Evolutionary conservation across 2,113 vertebrate species (phyloP), one percentile per base, ranked within the genome.

Genomic region (Dolichotis patagonum): DNA sequence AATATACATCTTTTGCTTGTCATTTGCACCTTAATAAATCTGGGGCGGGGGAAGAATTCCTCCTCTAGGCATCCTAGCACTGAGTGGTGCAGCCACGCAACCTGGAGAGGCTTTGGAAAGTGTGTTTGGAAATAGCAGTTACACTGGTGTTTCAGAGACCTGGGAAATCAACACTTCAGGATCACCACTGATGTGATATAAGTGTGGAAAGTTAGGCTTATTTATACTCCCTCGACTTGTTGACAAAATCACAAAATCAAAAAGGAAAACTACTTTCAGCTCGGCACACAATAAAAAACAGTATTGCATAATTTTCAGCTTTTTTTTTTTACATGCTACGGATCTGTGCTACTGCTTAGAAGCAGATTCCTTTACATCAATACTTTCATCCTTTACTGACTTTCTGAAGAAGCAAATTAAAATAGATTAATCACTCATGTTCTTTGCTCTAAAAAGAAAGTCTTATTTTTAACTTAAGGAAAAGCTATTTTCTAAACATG

Each of bases 381-480:
- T 93, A 73, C 2, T 96, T 90, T 95, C 28, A 91, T 82, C 6
- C 19, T 95, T 94, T 52, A 78, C 52, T 88, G 24, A 86, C 43
- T 85, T 94, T 81, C 84, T 91, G 28, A 82, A 69, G 81, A 87
- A 87, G 24, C 10, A 58, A 91, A 83, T 95, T 92, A 95, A 95
- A 93, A 78, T 85, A 90, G 83, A 60, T 78, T 81, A 52, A 91
- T 95, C 62, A 88, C 12, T 35, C 14, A 49, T 22, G 9, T 26
- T 93, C 88, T 94, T 65, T 96, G 9, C 75, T 46, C 32, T 65
- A 93, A 92, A 46, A 46, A 95, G 71, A 92, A 93, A 41, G 38
- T 38, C 87, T 97, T 87, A 56, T 81, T 96, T 98, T 96, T 90
- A 92, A 95, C 78, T 87, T 90, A 83, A 91, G 77, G 22, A 89